These are phyloP conservation scores for Calephelis nemesis DNA, from an alignment of 1,140 invertebrate genomes.

Conservation along the genomic window DNA sequence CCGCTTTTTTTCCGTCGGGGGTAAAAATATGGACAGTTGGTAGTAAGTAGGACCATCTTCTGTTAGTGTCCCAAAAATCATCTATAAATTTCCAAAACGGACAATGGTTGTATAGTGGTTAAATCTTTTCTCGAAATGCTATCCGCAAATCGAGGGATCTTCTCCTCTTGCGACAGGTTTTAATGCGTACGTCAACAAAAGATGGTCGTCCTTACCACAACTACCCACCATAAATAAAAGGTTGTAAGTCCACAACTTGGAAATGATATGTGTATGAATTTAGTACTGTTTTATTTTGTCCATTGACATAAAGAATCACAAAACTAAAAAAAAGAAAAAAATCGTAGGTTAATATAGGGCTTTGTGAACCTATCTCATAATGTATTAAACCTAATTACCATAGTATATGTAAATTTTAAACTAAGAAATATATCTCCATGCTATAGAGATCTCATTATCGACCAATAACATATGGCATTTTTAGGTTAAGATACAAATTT, in stretches of 20 bases:
- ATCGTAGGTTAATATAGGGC: conserved; percentile 59
- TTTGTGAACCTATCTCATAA: conserved; percentile 58
- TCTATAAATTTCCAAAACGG: no score
- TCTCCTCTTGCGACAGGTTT: no score
- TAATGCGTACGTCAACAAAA: no score
- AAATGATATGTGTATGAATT: background rate
- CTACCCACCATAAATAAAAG: conserved; percentile 25
- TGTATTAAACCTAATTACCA: conserved; percentile 63
- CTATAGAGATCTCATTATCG: conserved; percentile 75
- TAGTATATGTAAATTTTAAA: conserved; percentile 64
- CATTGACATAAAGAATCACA: conserved; percentile 29
- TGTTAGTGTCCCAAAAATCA: no score
- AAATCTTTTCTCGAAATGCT: no score
- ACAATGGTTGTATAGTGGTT: no score
- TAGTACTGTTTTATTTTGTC: conserved; percentile 21
- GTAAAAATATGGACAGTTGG: no score
- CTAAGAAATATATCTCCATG: conserved; percentile 62
- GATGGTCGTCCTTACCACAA: no score
- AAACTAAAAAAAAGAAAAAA: conserved; percentile 55
- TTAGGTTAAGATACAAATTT: conserved; percentile 70
- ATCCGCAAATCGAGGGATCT: no score
- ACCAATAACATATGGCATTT: conserved; percentile 79
- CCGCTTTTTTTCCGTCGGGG: no score
- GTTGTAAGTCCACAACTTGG: conserved; percentile 30
- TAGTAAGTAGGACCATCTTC: no score